phyloP scores from a whole-genome alignment of 2,888 invertebrate species.

The Lasioglossum leucozonium region DNA sequence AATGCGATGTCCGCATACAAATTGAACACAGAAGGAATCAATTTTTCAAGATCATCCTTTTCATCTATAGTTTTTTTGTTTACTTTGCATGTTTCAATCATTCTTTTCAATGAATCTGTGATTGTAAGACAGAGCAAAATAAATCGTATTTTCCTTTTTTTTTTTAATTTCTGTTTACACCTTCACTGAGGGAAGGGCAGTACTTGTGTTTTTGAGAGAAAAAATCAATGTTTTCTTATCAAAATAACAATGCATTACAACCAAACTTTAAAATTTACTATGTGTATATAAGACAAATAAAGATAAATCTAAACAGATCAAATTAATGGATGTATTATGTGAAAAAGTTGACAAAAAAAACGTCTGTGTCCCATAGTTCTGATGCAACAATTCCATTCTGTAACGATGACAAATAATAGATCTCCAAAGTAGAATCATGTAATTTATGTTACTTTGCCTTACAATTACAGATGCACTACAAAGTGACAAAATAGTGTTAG shows the following conservation, averaged over 20 bases:
- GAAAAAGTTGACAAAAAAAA: background rate
- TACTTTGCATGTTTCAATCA: conserved; percentile 34
- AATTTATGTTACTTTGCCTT: background rate
- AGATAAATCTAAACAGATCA: background rate
- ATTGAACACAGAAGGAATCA: conserved; percentile 1
- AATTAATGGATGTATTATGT: background rate
- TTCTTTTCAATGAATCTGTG: background rate
- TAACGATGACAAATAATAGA: background rate
- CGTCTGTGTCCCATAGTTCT: background rate
- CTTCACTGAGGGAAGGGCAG: background rate
- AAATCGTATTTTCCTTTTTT: background rate
- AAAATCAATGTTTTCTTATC: background rate
- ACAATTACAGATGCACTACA: background rate
- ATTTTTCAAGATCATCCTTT: conserved; percentile 19
- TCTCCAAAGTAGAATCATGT: background rate
- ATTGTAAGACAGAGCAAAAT: background rate
- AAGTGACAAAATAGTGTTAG: background rate
- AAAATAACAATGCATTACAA: background rate
- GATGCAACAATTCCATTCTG: background rate
- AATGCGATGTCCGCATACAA: conserved; percentile 34
- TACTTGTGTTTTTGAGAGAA: background rate
- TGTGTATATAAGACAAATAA: background rate
- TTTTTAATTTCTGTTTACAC: background rate
- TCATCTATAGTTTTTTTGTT: conserved; percentile 12
- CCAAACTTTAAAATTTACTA: background rate